Percentiles rank a stretch among this genome's conserved stretches.
phyloP scores from a whole-genome alignment of 2,797 vertebrate species.

The Poeciliopsis presidionis region DNA sequence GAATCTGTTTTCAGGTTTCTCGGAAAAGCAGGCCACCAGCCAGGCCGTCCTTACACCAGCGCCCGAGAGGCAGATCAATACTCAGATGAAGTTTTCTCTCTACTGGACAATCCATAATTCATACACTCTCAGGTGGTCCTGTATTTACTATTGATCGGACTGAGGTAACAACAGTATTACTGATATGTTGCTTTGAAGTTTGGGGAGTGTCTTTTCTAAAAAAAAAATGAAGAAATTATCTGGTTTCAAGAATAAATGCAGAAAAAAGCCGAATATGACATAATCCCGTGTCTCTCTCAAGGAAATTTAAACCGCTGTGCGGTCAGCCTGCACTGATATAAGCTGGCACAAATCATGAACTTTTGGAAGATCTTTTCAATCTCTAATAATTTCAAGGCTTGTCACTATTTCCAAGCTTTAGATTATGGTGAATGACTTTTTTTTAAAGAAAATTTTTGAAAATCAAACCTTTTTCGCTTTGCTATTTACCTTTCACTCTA shows the following conservation, averaged over 20 bases:
- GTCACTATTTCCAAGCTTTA: neutral
- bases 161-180: constrained; percentile 52
- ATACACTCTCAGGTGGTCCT: constrained; percentile 70
- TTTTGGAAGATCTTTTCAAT: neutral
- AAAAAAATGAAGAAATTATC: constrained; percentile 15
- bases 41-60: constrained; percentile 24
- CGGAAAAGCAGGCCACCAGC: constrained; percentile 24
- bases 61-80: constrained; percentile 63
- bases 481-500: neutral
- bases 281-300: neutral
- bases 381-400: neutral
- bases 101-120: constrained; percentile 71
- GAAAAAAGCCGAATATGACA: neutral
- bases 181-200: constrained; percentile 40
- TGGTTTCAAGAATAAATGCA: neutral
- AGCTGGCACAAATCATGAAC: neutral
- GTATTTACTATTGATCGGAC: constrained; percentile 72
- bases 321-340: neutral
- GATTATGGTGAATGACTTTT: neutral
- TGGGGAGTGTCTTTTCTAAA: constrained; percentile 24
- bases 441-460: neutral
- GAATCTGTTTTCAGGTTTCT: constrained; percentile 12
- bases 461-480: neutral
- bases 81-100: constrained; percentile 69
- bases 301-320: neutral